These are phyloP conservation scores for Andrena flavipes DNA, from an alignment of 2,888 invertebrate genomes.

Conservation along the genomic window DNA sequence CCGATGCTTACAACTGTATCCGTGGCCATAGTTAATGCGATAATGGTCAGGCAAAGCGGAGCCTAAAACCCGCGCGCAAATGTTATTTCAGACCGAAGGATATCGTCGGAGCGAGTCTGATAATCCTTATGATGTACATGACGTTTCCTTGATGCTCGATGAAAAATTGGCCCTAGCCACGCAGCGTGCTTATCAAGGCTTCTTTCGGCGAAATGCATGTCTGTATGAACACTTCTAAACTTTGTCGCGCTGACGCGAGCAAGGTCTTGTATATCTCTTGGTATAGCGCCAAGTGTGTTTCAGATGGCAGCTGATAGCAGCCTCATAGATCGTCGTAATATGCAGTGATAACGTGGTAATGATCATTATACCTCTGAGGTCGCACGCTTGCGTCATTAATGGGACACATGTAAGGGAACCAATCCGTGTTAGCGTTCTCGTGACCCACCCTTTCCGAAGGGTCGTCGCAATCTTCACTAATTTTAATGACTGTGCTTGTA, in stretches of 20 bases:
- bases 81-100: background rate
- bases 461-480: background rate
- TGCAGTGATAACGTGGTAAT: conserved; percentile 33
- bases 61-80: background rate
- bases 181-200: conserved; percentile 41
- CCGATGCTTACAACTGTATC: background rate
- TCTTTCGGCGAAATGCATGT: conserved; percentile 36
- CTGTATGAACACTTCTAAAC: conserved; percentile 5
- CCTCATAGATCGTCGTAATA: conserved; percentile 33
- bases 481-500: background rate
- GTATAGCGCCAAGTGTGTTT: conserved; percentile 6
- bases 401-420: background rate
- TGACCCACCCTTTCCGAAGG: background rate
- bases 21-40: conserved; percentile 1
- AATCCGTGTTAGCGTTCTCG: conserved; percentile 13
- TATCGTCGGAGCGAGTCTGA: conserved; percentile 17
- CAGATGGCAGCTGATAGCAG: conserved; percentile 23
- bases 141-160: conserved; percentile 51
- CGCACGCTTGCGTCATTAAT: conserved; percentile 22
- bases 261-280: conserved; percentile 47
- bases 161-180: conserved; percentile 50
- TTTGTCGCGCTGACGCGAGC: conserved; percentile 36
- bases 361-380: background rate
- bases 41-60: background rate
- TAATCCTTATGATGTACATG: conserved; percentile 40